Evolutionary conservation across 2,888 invertebrate species (phyloP).

Genomic region (Epinotia demarniana): DNA sequence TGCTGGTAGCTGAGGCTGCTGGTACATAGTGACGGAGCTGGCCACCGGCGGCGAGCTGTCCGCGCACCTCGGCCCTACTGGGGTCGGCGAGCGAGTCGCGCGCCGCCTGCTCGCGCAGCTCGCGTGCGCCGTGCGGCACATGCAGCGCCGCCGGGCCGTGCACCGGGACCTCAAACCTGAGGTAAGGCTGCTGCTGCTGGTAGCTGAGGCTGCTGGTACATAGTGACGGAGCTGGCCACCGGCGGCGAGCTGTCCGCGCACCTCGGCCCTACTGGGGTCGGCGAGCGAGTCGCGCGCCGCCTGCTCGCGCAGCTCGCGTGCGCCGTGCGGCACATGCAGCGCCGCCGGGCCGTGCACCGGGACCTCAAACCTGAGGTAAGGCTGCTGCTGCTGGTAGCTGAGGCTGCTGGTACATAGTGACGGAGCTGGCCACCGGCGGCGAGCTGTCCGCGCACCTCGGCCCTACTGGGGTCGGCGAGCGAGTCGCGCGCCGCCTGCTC

Average conservation of each 20-base stretch:
- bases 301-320: constrained; percentile 93
- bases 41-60: constrained; percentile 92
- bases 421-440: constrained; percentile 93
- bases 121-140: constrained; percentile 92
- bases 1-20: too few species aligned
- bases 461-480: constrained; percentile 89
- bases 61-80: constrained; percentile 81
- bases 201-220: too few species aligned
- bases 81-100: constrained; percentile 91
- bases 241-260: constrained; percentile 91
- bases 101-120: constrained; percentile 91
- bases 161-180: constrained; percentile 98
- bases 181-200: constrained; percentile 78
- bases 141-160: constrained; percentile 93
- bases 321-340: constrained; percentile 94
- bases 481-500: constrained; percentile 90
- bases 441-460: constrained; percentile 87
- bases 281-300: constrained; percentile 90
- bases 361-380: constrained; percentile 96
- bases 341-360: constrained; percentile 93
- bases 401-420: constrained; percentile 97
- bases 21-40: constrained; percentile 96
- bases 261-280: constrained; percentile 86
- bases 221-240: constrained; percentile 93
- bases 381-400: too few species aligned